Base-by-base conservation (phyloP, 1,140 invertebrate genomes). In the Lucilia sericata region DNA sequence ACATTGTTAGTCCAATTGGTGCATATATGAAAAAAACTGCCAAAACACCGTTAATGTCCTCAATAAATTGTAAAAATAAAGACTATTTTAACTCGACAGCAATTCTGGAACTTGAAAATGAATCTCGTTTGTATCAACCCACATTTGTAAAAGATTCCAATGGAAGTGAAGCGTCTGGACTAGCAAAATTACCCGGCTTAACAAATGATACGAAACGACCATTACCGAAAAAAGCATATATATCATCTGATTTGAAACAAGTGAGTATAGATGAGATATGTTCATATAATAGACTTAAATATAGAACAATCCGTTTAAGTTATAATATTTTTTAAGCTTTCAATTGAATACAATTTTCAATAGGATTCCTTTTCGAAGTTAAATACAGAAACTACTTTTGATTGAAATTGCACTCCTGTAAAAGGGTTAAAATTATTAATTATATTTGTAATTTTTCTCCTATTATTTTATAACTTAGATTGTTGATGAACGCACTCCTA, bases 1-100 rank as follows among this genome's bases (percentile, higher is more conserved):
- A 92, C 83, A 89, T 92, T 65, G 86, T 91, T 2, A 92, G 91
- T 86, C 91, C 91, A 0, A 89, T 92, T 34, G 87, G 88, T 21
- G 82, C 89, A 0, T 91, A 91, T 81, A 91, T 91, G 7, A 90
- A 91, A 5, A 91, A 91, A 30, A 91, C 91, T 0, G 86, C 88
- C 2, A 88, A 85, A 3, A 87, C 89, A 0, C 89, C 89, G 0
- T 81, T 90, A 0, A 90, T 90, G 88, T 86, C 86, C n/a, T 85
- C 83, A 25, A 49, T 14, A 86, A 65, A 19, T 25, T 86, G 49
- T 55, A 82, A 51, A 84, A 74, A 13, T 13, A 10, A 83, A 0
- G 86, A 88, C 82, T 55, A 82, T 19, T 85, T 86, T 2, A 84
- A 85, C 36, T 83, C 82, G 0, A 34, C 87, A n/a, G 87, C 85